phyloP scores from a whole-genome alignment of 2,797 vertebrate species.

The Notolepis coatsorum region DNA sequence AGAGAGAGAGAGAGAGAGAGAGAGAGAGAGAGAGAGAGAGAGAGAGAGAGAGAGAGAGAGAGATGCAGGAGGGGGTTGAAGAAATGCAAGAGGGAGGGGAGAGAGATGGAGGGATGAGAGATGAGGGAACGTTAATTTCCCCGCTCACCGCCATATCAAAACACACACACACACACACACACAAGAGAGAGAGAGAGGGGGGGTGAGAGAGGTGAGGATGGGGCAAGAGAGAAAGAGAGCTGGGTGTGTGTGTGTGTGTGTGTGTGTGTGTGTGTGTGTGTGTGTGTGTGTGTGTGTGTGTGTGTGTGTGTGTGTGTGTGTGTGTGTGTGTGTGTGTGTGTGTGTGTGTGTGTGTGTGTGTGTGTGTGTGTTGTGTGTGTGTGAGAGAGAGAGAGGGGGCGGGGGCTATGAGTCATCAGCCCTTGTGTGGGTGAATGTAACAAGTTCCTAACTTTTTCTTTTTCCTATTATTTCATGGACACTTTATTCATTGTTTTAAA shows the following conservation, averaged over 20 bases:
- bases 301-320: conserved; percentile 5
- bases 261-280: no score
- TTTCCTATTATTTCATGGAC: no score
- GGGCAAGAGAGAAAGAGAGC: background rate
- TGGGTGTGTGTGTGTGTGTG: no score
- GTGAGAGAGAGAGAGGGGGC: no score
- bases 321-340: background rate
- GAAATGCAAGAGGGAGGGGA: background rate
- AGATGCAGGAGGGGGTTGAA: background rate
- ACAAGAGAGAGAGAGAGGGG: background rate
- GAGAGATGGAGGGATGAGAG: background rate
- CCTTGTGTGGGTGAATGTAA: no score
- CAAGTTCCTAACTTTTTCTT: no score
- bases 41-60: background rate
- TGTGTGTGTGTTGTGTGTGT: no score
- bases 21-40: background rate
- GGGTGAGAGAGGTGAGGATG: background rate
- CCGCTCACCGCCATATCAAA: no score
- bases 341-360: background rate
- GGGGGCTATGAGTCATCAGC: no score
- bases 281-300: background rate
- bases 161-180: no score
- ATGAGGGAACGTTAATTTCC: no score
- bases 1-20: background rate
- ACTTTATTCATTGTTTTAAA: no score